A percentile compares a stretch with the other conserved stretches of the same genome.
These are phyloP conservation scores for Podarcis raffonei DNA, from an alignment of 2,113 vertebrate genomes.

Conservation along the genomic window DNA sequence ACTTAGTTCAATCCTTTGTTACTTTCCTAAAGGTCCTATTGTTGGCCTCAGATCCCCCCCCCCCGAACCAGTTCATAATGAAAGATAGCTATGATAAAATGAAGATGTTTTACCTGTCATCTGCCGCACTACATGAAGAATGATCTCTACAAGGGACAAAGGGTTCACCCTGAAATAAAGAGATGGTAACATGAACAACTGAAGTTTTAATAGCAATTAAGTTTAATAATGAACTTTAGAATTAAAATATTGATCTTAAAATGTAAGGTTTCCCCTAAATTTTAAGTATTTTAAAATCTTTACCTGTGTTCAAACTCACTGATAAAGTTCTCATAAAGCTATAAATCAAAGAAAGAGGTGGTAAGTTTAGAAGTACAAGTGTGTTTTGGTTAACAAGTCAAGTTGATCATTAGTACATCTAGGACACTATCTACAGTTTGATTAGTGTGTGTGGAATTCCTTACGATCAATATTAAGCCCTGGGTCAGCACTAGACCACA, in stretches of 20 bases:
- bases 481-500: neutral
- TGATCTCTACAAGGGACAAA: constrained; percentile 94
- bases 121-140: constrained; percentile 91
- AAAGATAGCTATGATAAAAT: rapidly evolving
- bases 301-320: constrained; percentile 98
- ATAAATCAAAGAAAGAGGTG: constrained; percentile 33
- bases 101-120: constrained; percentile 83
- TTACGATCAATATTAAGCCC: neutral
- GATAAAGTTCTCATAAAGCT: constrained; percentile 98
- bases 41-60: rapidly evolving
- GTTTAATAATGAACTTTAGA: neutral
- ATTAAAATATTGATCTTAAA: neutral
- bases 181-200: neutral
- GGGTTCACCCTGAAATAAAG: constrained; percentile 90
- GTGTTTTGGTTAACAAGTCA: rapidly evolving
- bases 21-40: rapidly evolving
- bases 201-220: neutral
- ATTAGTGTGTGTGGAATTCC: rapidly evolving
- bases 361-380: rapidly evolving
- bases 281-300: constrained; percentile 18
- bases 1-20: too few relatives aligned
- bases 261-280: neutral
- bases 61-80: rapidly evolving
- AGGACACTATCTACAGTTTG: rapidly evolving
- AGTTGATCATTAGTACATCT: rapidly evolving